Conservation (phyloP, 1,140 invertebrate species). For the Diprion similis region DNA sequence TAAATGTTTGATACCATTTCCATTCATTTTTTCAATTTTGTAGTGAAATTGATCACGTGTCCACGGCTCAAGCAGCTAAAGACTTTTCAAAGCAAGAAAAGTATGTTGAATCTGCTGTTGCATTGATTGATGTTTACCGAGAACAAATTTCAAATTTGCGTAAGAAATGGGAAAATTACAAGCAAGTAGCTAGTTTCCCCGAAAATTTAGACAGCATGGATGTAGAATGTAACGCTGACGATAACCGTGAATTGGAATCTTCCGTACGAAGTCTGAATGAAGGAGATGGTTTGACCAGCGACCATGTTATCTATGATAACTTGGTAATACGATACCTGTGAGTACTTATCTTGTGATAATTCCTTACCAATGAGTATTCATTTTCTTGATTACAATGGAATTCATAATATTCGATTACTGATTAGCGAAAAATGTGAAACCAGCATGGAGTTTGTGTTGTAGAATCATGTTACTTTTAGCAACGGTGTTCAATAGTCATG, state of each 20-base stretch:
- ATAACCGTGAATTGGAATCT: background rate
- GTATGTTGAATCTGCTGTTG: constrained; percentile 32
- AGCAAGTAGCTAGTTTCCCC: constrained; percentile 4
- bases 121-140: constrained; percentile 28
- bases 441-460: no score
- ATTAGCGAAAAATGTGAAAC: no score
- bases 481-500: no score
- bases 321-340: constrained; percentile 42
- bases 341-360: constrained; percentile 25
- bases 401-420: no score
- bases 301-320: constrained; percentile 45
- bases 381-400: constrained; percentile 15
- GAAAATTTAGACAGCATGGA: constrained; percentile 16
- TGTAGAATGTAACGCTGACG: constrained; percentile 13
- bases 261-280: constrained; percentile 11
- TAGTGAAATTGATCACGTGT: constrained; percentile 26
- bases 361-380: background rate
- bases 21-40: constrained; percentile 11
- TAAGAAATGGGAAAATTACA: constrained; percentile 2
- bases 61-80: constrained; percentile 19
- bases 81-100: constrained; percentile 32
- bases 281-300: constrained; percentile 9
- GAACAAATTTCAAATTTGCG: constrained; percentile 25
- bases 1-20: no score
- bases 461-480: no score